Evolutionary conservation across 2,888 invertebrate genomes (phyloP), one percentile per base, ranked within the genome.

Genomic region (Hydrotaea cyrtoneurina): DNA sequence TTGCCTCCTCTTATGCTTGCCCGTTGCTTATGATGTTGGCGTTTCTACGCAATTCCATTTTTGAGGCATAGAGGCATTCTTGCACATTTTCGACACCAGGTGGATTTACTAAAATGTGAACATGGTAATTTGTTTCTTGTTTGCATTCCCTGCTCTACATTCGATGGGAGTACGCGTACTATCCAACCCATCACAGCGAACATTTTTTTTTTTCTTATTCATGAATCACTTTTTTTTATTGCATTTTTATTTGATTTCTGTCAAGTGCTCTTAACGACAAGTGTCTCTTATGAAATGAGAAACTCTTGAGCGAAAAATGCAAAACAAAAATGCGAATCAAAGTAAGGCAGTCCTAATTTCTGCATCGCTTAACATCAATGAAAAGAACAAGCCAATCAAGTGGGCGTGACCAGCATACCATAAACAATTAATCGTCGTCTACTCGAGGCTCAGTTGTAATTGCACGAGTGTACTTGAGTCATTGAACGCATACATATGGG

Each of bases 371-470:
- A 71, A 78, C 82, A 80, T 78, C 83, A 80, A 83, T 85, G 74
- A 86, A 86, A 83, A 76, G 86, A 76, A 83, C 86, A 86, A 86
- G 75, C 77, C 78, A 78, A 74, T 73, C 78, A 86, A 83, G 86
- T 81, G 81, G 83, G 83, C 83, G 83, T 86, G 86, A 74, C 83
- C 83, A 83, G 83, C 83, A 81, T 79, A 83, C 83, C 86, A 81
- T 86, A 83, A 86, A 81, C 81, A 86, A 86, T 83, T 86, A 78
- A 75, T 74, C 43, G 73, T 79, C 76, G 71, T 82, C 46, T 69
- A 15, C 39, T 36, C 1, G 13, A 2, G 69, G 39, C 66, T 46
- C 15, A 75, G 69, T 62, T 19, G 31, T 43, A 73, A 73, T 73
- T 77, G 2, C 10, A 21, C 69, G 43, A 53, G 31, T 76, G 55